Base-by-base conservation (phyloP, 2,888 invertebrate genomes). In the Eurois occulta region DNA sequence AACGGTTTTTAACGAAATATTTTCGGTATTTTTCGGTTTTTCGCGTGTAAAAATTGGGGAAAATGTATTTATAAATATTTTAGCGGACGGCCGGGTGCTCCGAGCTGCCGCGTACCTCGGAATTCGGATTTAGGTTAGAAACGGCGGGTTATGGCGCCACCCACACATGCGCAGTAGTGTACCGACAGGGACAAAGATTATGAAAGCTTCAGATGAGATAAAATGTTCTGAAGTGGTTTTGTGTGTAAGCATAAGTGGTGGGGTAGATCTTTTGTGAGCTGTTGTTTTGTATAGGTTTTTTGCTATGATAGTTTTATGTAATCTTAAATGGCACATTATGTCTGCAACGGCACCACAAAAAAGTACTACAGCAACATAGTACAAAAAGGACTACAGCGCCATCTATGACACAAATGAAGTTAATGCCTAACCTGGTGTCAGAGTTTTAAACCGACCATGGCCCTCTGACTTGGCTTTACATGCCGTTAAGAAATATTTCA, bases 61-160 rank as follows among this genome's bases (percentile, higher is more conserved):
- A 71, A 48, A 86, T 95, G 94, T 96, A 95, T 95, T 96, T 95
- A 94, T 96, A 95, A 95, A 95, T 92, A 84, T 91, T 90, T 90
- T 91, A 92, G 92, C 91, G 93, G 91, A 89, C 92, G 93, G 93
- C 94, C 93, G 93, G 94, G 94, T 91, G 94, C 92, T 92, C 93
- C 94, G 32, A 91, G 93, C 84, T 91, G 91, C 92, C 93, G 93
- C 93, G 91, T 93, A 93, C 87, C 88, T 88, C 88, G 85, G 83
- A 82, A 95, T 96, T 96, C 94, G 94, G 93, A 96, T 96, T 95
- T 96, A 96, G 96, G 96, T 96, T 96, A 95, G 95, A 95, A 95
- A 95, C 91, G 93, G 94, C 94, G 95, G 93, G 95, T 92, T 93
- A 95, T 91, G 94, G 94, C 94, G 94, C 94, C 93, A 94, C 93